Conservation (phyloP, 2,888 invertebrate genomes). For the Ptilodon capucinus region DNA sequence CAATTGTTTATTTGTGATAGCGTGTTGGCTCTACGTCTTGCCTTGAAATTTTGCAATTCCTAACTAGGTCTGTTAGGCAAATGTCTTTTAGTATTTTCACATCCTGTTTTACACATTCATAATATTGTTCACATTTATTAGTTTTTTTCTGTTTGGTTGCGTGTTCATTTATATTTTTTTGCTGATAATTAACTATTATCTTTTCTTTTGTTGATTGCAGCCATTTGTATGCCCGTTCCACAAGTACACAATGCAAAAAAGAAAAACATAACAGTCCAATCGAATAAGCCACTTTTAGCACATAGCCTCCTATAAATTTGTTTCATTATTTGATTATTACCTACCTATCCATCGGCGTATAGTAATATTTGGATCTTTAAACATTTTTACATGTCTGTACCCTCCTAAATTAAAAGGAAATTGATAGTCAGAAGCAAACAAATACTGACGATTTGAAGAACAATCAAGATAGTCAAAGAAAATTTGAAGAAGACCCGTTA, state of each 20-base stretch:
- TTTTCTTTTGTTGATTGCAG: constrained; percentile 60
- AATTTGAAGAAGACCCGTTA: constrained; percentile 47
- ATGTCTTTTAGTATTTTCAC: constrained; percentile 6
- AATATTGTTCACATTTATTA: not conserved
- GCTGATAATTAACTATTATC: constrained; percentile 6
- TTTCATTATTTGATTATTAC: constrained; percentile 7
- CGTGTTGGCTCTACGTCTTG: constrained; percentile 23
- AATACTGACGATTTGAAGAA: constrained; percentile 22
- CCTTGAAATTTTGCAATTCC: constrained; percentile 34
- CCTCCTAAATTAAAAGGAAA: constrained; percentile 52
- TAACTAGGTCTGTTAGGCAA: constrained; percentile 33
- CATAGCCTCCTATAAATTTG: constrained; percentile 14
- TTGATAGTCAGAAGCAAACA: constrained; percentile 31
- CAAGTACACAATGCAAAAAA: constrained; percentile 43
- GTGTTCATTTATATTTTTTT: constrained; percentile 5
- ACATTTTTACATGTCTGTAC: constrained; percentile 76
- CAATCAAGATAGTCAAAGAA: constrained; percentile 13
- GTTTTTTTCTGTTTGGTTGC: constrained; percentile 1
- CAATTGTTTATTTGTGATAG: constrained; percentile 39
- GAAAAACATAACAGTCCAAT: constrained; percentile 1
- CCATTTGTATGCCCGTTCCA: constrained; percentile 61
- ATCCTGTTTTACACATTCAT: not conserved
- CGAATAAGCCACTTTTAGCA: constrained; percentile 24
- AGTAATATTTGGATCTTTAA: constrained; percentile 23
- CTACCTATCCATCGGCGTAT: constrained; percentile 3